Percentiles rank a stretch among this genome's conserved stretches.
Evolutionary conservation across 2,113 vertebrate species (phyloP).

Genomic region (Sinosuthora webbiana): DNA sequence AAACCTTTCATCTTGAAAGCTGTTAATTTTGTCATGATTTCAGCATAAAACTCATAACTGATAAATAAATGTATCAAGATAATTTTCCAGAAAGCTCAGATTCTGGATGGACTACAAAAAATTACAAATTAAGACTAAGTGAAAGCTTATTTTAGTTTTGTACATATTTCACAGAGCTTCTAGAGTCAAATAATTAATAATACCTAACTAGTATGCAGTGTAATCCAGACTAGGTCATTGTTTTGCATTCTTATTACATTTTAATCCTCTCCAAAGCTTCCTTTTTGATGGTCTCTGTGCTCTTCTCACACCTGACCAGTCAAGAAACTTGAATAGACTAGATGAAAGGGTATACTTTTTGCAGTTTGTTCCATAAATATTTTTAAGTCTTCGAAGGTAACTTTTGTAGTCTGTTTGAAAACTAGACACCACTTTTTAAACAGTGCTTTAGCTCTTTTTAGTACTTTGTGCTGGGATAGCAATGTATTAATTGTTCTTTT

Average conservation of each 20-base stretch:
- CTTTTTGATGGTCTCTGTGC: not conserved
- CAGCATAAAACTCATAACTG: not conserved
- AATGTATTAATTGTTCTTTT: not conserved
- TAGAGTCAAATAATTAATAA: not conserved
- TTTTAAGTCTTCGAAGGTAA: not conserved
- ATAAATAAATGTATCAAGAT: not conserved
- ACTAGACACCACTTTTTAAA: not conserved
- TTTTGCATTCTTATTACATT: slow-evolving; percentile 16
- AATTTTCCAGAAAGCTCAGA: not conserved
- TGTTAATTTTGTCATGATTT: not conserved
- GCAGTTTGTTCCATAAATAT: not conserved
- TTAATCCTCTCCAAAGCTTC: not conserved
- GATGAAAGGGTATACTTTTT: not conserved
- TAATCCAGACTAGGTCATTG: not conserved
- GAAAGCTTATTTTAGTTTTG: not conserved
- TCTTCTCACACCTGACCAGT: not conserved
- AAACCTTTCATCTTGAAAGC: not conserved
- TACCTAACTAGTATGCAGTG: not conserved
- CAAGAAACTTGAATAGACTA: not conserved
- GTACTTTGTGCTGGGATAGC: not conserved
- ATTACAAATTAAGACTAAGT: not conserved
- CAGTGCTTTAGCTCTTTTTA: not conserved
- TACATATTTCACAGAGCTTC: not conserved
- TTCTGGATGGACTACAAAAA: not conserved
- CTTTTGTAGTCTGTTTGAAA: not conserved